A percentile compares a stretch with the other conserved stretches of the same genome.
Conservation (phyloP, 2,797 vertebrate genomes). For the Micromesistius poutassou region DNA sequence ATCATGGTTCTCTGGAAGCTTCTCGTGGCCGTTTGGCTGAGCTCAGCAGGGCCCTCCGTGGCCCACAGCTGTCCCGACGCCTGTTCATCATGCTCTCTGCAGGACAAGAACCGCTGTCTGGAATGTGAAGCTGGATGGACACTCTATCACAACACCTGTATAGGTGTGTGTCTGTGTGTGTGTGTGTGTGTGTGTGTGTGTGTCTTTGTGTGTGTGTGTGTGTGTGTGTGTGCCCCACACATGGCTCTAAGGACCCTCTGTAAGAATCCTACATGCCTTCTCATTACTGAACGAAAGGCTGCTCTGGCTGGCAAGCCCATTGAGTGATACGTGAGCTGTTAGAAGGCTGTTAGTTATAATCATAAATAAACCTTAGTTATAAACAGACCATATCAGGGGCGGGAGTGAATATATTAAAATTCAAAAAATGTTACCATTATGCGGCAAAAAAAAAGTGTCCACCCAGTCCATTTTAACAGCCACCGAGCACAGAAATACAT, state of each 20-base stretch:
- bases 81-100: slow-evolving; percentile 81
- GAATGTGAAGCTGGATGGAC: slow-evolving; percentile 86
- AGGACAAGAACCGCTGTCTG: slow-evolving; percentile 77
- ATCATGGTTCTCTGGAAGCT: slow-evolving; percentile 2
- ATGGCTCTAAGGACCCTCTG: too few relatives aligned
- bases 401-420: too few relatives aligned
- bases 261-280: too few relatives aligned
- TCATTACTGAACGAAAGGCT: too few relatives aligned
- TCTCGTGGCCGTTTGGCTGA: slow-evolving; percentile 48
- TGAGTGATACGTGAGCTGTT: too few relatives aligned
- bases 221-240: neutral
- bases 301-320: too few relatives aligned
- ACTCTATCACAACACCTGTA: slow-evolving; percentile 84
- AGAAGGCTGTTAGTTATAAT: too few relatives aligned
- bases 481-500: too few relatives aligned
- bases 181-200: neutral
- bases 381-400: too few relatives aligned
- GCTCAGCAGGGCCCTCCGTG: slow-evolving; percentile 35
- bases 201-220: slow-evolving; percentile 5
- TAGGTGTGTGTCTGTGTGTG: slow-evolving; percentile 70
- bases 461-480: neutral
- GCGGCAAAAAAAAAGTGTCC: too few relatives aligned
- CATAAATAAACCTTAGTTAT: too few relatives aligned
- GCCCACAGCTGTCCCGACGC: slow-evolving; percentile 77
- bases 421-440: too few relatives aligned